Percentiles rank a stretch among this genome's conserved stretches.
Evolutionary conservation across 2,888 invertebrate genomes (phyloP).

Genomic region (Ormia ochracea): DNA sequence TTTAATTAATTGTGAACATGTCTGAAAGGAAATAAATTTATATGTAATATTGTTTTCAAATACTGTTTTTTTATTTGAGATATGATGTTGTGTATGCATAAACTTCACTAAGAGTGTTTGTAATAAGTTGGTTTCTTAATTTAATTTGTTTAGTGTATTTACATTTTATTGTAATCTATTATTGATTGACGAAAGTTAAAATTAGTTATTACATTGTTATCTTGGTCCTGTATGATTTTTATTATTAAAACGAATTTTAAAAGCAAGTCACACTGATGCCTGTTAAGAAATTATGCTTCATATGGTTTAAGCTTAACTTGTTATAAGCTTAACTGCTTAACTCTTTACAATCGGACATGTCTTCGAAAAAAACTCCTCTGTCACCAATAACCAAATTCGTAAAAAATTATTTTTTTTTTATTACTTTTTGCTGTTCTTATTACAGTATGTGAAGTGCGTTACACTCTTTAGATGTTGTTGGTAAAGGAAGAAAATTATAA

Average conservation of each 20-base stretch:
- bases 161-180: too few species aligned
- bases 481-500: background rate
- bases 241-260: slow-evolving; percentile 20
- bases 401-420: slow-evolving; percentile 48
- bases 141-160: too few species aligned
- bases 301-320: slow-evolving; percentile 49
- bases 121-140: too few species aligned
- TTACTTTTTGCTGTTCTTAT: slow-evolving; percentile 4
- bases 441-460: background rate
- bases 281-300: slow-evolving; percentile 54
- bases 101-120: too few species aligned
- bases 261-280: slow-evolving; percentile 34
- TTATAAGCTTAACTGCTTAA: slow-evolving; percentile 60
- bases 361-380: slow-evolving; percentile 63
- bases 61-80: background rate
- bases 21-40: slow-evolving; percentile 78
- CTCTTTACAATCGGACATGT: slow-evolving; percentile 63
- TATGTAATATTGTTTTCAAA: background rate
- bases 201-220: too few species aligned
- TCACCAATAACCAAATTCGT: slow-evolving; percentile 74
- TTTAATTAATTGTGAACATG: slow-evolving; percentile 93
- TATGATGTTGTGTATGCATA: too few species aligned
- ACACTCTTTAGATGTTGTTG: slow-evolving; percentile 7
- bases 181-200: too few species aligned
- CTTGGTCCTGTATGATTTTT: slow-evolving; percentile 50